A percentile compares a stretch with the other conserved stretches of the same genome.
phyloP scores from a whole-genome alignment of 1,140 invertebrate species.

The Macrobrachium nipponense region DNA sequence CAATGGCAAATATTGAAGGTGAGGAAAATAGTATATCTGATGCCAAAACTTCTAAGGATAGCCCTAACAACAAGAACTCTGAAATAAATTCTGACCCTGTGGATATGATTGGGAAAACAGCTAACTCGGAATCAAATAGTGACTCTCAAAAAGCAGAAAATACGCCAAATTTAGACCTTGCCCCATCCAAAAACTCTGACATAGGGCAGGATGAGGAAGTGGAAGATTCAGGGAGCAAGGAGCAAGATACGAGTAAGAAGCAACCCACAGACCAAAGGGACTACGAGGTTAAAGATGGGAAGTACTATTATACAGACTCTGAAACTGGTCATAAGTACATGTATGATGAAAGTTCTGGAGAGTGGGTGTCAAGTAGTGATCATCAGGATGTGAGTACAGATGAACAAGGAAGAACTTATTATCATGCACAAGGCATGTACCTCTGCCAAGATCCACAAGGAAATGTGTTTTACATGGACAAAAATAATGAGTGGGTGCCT shows the following conservation, averaged over 20 bases:
- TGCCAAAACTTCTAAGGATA: no score
- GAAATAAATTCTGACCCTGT: no score
- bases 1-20: no score
- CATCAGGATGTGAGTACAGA: slow-evolving; percentile 42
- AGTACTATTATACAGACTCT: slow-evolving; percentile 60
- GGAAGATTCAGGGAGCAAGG: not conserved
- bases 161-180: no score
- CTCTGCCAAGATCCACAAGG: slow-evolving; percentile 56
- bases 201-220: not conserved
- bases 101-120: no score
- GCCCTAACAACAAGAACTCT: no score
- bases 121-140: no score
- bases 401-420: slow-evolving; percentile 61
- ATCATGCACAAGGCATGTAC: slow-evolving; percentile 59
- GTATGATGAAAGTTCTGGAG: slow-evolving; percentile 40
- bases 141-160: no score
- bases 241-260: not conserved
- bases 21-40: no score
- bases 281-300: slow-evolving; percentile 53
- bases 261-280: not conserved
- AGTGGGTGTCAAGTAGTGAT: slow-evolving; percentile 38
- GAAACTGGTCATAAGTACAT: slow-evolving; percentile 39
- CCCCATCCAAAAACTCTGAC: not conserved
- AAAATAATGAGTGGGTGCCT: slow-evolving; percentile 58
- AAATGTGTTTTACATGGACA: slow-evolving; percentile 60